Base-by-base conservation (phyloP, 2,113 vertebrate species). In the Candoia aspera region DNA sequence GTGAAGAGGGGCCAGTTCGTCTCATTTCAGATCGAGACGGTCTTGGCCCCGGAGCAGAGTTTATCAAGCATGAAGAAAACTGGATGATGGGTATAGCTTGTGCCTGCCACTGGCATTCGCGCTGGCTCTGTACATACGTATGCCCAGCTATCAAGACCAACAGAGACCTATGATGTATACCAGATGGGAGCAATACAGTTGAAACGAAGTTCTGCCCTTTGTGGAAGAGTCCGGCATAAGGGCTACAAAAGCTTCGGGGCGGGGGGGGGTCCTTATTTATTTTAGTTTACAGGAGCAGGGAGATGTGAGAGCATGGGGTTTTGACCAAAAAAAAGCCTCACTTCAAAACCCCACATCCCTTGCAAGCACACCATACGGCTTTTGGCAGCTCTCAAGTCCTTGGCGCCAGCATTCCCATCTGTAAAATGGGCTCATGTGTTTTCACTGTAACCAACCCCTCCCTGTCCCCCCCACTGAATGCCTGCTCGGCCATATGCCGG, bases 1-100 rank as follows among this genome's bases (percentile, higher is more conserved):
- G 95, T 97, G 42, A 98, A 98, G 94, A 97, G 98, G 23, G 96
- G 94, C 89, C 97, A 98, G 84, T 98, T 98, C 26, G 95, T 99
- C 94, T 97, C 98, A 0, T 98, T 99, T 91, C 98, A 98, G 42
- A 98, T 98, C 0, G 97, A 98, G 95, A 98, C 98, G 0, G 98
- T 98, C 55, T 95, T 98, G 94, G 93, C 97, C 0, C 96, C 97
- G 0, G 97, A 98, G 94, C 98, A 97, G 86, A 97, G 94, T 87
- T 0, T 96, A 90, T 10, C 97, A 0, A 84, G 94, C 0, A 84
- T 95, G 83, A 96, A 97, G 91, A 98, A 98, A 92, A 96, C 92
- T 55, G 95, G 93, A 92, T 97, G 96, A 90, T n/a, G 0, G 84
- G 1, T 24, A 37, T 6, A 79, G 73, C 19, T 4, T 8, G 73